phyloP scores from a whole-genome alignment of 2,888 invertebrate genomes.

The Lagria hirta region DNA sequence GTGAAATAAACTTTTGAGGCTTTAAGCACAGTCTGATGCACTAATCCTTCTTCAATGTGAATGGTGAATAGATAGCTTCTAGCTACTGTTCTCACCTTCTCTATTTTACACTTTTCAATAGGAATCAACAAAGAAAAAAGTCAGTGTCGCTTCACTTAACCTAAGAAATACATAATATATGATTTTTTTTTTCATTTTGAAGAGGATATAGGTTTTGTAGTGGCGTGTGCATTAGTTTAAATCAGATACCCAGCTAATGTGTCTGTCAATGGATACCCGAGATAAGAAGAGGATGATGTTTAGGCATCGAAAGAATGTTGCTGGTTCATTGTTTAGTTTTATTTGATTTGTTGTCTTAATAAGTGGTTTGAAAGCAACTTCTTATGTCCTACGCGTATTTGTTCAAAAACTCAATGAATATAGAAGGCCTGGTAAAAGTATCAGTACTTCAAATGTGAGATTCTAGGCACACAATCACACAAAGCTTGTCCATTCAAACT shows the following conservation, averaged over 20 bases:
- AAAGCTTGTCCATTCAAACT: too few relatives aligned
- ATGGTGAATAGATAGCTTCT: slow-evolving; percentile 20
- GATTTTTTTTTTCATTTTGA: too few relatives aligned
- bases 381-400: too few relatives aligned
- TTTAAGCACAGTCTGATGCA: slow-evolving; percentile 8
- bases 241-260: slow-evolving; percentile 37
- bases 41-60: slow-evolving; percentile 26
- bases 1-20: slow-evolving; percentile 1
- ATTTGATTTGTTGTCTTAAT: slow-evolving; percentile 23
- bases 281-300: slow-evolving; percentile 26
- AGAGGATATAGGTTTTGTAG: background rate
- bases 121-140: slow-evolving; percentile 11
- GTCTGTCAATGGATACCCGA: slow-evolving; percentile 36
- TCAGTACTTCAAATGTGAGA: too few relatives aligned
- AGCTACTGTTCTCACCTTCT: slow-evolving; percentile 35
- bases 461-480: too few relatives aligned
- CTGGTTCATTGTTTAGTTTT: slow-evolving; percentile 26
- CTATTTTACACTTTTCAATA: slow-evolving; percentile 4
- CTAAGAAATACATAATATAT: too few relatives aligned
- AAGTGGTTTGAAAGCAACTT: slow-evolving; percentile 22
- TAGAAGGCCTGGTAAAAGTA: too few relatives aligned
- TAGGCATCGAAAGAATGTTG: slow-evolving; percentile 20
- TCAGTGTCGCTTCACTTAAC: slow-evolving; percentile 12
- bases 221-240: slow-evolving; percentile 32
- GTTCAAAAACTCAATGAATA: too few relatives aligned